Evolutionary conservation across 2,797 vertebrate genomes (phyloP), one percentile per base, ranked within the genome.

Genomic region (Chiloscyllium punctatum): DNA sequence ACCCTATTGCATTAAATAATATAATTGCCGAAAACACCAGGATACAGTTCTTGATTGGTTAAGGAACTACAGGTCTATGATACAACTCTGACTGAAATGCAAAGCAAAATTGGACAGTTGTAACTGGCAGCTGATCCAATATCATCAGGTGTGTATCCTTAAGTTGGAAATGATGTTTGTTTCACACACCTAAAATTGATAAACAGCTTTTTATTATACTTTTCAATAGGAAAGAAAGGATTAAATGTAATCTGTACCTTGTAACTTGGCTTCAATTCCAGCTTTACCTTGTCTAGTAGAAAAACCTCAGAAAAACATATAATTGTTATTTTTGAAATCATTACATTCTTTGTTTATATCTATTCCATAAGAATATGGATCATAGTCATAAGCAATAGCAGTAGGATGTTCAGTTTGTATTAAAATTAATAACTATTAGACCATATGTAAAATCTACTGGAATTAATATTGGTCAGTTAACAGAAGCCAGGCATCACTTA

Each of bases 261-360:
- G 99, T 95, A 99, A 97, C 97, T 99, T 99, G 96, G 97, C 98
- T 98, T 99, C 99, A 96, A 99, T 99, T 97, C 99, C 99, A 96
- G 95, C 96, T 98, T 98, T 99, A 97, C 98, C 98, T 96, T 99
- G 97, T 96, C 97, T 97, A 95, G 97, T 95, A 33, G 98, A 97
- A 97, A 99, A 99, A 96, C 98, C 99, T 99, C 96, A 62, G 96
- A 96, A 96, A 94, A 96, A 95, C 57, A 95, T 25, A 91, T 4
- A 66, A 16, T n/a, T 15, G 4, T 62, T 66, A 77, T 9, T 27
- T 77, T 74, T 53, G 11, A 51, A 72, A 94, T 94, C 69, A 51
- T 51, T 51, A 15, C 42, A 77, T 48, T 33, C 48, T 9, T 94
- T 53, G 33, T 74, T 16, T 42, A 27, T 72, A 72, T 74, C 25